These are phyloP conservation scores for Lasioglossum villosulum DNA, from an alignment of 2,888 invertebrate species.

Conservation along the genomic window DNA sequence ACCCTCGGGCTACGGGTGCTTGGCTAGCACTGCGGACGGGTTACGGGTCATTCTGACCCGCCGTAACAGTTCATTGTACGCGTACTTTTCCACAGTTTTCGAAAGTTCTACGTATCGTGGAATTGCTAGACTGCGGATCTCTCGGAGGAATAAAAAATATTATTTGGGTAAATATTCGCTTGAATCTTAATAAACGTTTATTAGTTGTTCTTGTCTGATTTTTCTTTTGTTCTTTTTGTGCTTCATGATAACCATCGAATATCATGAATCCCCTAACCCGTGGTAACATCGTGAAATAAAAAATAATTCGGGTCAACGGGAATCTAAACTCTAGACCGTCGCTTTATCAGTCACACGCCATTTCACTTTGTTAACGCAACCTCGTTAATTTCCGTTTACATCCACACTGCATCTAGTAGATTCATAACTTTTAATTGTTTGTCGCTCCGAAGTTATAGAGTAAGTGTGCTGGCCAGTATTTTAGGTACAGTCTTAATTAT, in stretches of 20 bases:
- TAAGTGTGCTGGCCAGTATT: neutral
- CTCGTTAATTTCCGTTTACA: neutral
- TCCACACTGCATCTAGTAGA: neutral
- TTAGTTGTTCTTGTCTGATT: neutral
- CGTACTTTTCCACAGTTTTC: neutral
- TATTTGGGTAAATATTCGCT: neutral
- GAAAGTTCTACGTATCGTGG: neutral
- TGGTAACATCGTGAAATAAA: neutral
- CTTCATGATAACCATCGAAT: neutral
- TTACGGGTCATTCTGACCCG: neutral
- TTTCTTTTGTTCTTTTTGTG: neutral
- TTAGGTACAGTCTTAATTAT: too few species aligned
- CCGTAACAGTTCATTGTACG: neutral
- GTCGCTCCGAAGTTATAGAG: neutral
- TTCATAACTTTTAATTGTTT: neutral
- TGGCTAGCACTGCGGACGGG: neutral
- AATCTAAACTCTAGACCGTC: neutral
- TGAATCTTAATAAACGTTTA: neutral
- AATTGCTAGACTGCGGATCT: neutral
- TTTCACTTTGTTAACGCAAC: slow-evolving; percentile 4
- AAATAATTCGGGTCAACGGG: neutral
- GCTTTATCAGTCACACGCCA: neutral
- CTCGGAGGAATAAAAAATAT: neutral
- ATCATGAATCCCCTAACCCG: neutral
- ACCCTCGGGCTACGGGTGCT: neutral